A percentile compares a stretch with the other conserved stretches of the same genome.
These are phyloP conservation scores for Acromyrmex heyeri DNA, from an alignment of 1,140 invertebrate species.

Conservation along the genomic window DNA sequence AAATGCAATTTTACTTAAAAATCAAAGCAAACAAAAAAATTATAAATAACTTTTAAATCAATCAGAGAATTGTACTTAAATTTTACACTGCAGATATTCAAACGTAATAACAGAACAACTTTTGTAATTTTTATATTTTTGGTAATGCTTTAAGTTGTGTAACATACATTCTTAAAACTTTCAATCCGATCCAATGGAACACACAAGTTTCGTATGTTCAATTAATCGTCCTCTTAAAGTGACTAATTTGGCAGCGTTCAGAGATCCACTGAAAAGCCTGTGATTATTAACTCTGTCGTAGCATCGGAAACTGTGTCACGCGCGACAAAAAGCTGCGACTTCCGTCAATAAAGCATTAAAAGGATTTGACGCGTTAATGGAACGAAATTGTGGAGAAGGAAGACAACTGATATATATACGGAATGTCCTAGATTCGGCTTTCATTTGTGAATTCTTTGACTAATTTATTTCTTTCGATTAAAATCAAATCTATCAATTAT, in stretches of 20 bases:
- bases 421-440: conserved; percentile 27
- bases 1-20: no score
- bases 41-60: no score
- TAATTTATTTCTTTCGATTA: neutral
- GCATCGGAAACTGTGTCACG: conserved; percentile 13
- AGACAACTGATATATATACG: conserved; percentile 43
- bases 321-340: conserved; percentile 27
- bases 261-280: neutral
- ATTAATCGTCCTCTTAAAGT: conserved; percentile 15
- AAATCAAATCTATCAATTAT: neutral
- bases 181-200: neutral
- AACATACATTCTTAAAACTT: neutral
- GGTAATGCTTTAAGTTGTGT: no score
- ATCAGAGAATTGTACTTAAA: no score
- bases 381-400: conserved; percentile 60
- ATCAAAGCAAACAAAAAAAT: no score
- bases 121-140: no score
- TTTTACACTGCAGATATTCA: no score
- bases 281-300: conserved; percentile 44
- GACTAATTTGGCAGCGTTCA: neutral
- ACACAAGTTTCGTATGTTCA: neutral
- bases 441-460: neutral
- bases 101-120: no score
- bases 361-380: conserved; percentile 63
- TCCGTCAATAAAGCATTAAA: conserved; percentile 60